These are phyloP conservation scores for Amblyopsis rosae DNA, from an alignment of 2,113 vertebrate genomes.

Conservation along the genomic window DNA sequence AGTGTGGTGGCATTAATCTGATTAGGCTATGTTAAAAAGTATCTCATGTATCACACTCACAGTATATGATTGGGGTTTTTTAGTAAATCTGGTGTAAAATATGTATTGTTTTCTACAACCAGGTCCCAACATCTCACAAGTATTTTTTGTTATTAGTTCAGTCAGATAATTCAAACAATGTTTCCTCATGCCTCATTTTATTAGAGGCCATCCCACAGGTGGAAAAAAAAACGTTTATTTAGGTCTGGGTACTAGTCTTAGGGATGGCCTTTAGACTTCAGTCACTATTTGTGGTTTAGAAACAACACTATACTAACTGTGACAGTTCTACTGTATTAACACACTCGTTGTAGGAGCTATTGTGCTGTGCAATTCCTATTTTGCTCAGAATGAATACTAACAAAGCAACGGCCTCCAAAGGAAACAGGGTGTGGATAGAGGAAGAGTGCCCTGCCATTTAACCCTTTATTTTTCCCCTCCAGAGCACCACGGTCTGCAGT, in stretches of 20 bases:
- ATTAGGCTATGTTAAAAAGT: neutral
- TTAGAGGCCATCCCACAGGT: no score
- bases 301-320: no score
- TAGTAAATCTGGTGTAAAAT: neutral
- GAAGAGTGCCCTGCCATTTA: conserved; percentile 32
- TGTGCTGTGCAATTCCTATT: conserved; percentile 30
- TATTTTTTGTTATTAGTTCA: no score
- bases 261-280: neutral
- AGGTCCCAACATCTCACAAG: neutral
- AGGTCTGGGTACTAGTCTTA: no score
- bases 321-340: neutral
- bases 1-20: neutral
- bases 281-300: neutral
- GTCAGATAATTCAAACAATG: no score
- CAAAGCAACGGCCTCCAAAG: conserved; percentile 40
- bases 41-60: neutral
- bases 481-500: conserved; percentile 1
- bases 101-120: neutral
- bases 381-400: conserved; percentile 46
- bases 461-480: conserved; percentile 29
- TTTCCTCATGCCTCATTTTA: no score
- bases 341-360: conserved; percentile 24
- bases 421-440: conserved; percentile 46
- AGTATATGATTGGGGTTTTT: neutral
- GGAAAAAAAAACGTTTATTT: no score